phyloP scores from a whole-genome alignment of 2,888 invertebrate genomes.

The Cataglyphis rosenhaueri region DNA sequence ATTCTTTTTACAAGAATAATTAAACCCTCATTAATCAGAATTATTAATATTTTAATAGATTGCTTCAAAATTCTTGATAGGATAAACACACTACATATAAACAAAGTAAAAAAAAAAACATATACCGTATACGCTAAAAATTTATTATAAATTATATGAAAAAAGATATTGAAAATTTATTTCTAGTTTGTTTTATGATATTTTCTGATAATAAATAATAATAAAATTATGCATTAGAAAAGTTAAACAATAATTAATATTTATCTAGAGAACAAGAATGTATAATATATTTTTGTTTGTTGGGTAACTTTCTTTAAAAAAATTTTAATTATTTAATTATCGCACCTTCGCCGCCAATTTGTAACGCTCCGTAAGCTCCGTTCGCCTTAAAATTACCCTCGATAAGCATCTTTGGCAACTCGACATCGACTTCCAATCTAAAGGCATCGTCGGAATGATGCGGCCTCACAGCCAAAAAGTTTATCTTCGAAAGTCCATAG shows the following conservation, averaged over 20 bases:
- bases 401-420: slow-evolving; percentile 87
- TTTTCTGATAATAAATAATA: background rate
- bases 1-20: background rate
- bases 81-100: background rate
- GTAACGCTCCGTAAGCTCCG: slow-evolving; percentile 88
- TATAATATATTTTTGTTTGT: background rate
- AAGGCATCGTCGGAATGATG: slow-evolving; percentile 87
- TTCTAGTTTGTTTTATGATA: background rate
- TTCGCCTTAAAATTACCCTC: slow-evolving; percentile 88
- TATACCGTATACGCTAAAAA: background rate
- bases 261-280: background rate
- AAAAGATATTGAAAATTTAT: background rate
- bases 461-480: slow-evolving; percentile 87
- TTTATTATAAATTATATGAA: background rate
- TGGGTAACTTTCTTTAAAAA: background rate
- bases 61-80: background rate
- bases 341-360: slow-evolving; percentile 89
- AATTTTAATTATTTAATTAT: slow-evolving; percentile 3
- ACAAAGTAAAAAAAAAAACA: background rate
- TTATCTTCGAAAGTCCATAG: slow-evolving; percentile 87
- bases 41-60: background rate
- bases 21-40: background rate
- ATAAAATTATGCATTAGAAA: background rate
- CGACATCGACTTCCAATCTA: slow-evolving; percentile 87
- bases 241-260: background rate